phyloP scores from a whole-genome alignment of 1,140 invertebrate species.

The Bicyclus anynana region DNA sequence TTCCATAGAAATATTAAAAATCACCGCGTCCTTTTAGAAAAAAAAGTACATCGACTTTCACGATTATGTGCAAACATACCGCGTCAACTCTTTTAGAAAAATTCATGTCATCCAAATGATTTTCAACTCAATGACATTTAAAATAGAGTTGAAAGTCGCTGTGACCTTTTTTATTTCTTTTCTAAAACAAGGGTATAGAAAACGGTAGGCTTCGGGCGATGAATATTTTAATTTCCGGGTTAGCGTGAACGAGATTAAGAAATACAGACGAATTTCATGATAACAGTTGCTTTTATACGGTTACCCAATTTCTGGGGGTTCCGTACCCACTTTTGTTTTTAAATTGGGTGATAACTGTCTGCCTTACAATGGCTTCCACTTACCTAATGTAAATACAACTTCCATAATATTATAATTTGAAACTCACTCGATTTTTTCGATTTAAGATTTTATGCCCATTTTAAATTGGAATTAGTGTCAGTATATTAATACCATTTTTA shows the following conservation, averaged over 20 bases:
- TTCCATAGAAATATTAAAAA: slow-evolving; percentile 11
- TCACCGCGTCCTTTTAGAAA: slow-evolving; percentile 12
- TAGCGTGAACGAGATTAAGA: slow-evolving; percentile 34
- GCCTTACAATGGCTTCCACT: no score
- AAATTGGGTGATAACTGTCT: background rate
- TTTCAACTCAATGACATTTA: background rate
- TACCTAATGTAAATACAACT: no score
- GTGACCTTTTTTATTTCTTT: slow-evolving; percentile 1
- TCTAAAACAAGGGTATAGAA: slow-evolving; percentile 24
- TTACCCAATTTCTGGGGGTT: slow-evolving; percentile 15
- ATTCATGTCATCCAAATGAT: background rate
- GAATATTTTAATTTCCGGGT: slow-evolving; percentile 38
- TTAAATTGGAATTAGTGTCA: no score
- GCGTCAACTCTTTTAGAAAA: slow-evolving; percentile 19
- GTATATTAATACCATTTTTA: no score
- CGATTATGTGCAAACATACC: slow-evolving; percentile 13
- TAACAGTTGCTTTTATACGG: slow-evolving; percentile 18
- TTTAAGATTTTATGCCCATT: no score
- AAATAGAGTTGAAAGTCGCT: slow-evolving; percentile 4
- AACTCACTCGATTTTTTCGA: no score
- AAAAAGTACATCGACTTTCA: slow-evolving; percentile 17
- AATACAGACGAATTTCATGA: slow-evolving; percentile 25
- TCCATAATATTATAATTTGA: no score
- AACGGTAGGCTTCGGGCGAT: slow-evolving; percentile 20
- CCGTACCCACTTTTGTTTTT: slow-evolving; percentile 7